A percentile compares a stretch with the other conserved stretches of the same genome.
These are phyloP conservation scores for Carapus acus DNA, from an alignment of 2,797 vertebrate genomes.

Conservation along the genomic window DNA sequence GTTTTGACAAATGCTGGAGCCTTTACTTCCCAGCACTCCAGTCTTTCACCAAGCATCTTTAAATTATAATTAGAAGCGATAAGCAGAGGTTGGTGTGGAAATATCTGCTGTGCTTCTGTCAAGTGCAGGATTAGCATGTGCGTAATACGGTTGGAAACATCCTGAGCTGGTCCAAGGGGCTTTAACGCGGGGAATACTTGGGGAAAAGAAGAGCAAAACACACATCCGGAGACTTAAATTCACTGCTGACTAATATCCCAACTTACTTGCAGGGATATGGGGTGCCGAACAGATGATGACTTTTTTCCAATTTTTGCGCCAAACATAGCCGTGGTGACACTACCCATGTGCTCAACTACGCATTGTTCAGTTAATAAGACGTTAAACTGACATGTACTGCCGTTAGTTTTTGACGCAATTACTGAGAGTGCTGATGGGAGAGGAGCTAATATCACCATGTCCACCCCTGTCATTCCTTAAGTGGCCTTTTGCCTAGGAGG, in stretches of 20 bases:
- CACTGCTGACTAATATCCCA: background rate
- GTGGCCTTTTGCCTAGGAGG: slow-evolving; percentile 60
- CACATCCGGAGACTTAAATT: background rate
- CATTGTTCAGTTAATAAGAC: too few species aligned
- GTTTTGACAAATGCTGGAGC: slow-evolving; percentile 4
- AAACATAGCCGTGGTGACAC: slow-evolving; percentile 44
- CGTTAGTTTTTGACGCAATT: background rate
- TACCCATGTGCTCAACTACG: too few species aligned
- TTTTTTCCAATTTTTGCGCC: background rate
- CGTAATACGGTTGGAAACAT: background rate
- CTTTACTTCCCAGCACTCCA: slow-evolving; percentile 10
- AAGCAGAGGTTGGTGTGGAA: slow-evolving; percentile 8
- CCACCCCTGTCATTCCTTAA: slow-evolving; percentile 62
- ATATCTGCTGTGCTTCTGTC: slow-evolving; percentile 3
- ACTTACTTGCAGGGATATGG: background rate
- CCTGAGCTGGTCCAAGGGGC: background rate
- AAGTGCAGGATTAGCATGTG: background rate
- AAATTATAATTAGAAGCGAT: slow-evolving; percentile 22
- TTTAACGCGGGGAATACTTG: background rate
- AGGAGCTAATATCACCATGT: slow-evolving; percentile 53
- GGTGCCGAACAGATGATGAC: background rate
- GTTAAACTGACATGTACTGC: slow-evolving; percentile 47
- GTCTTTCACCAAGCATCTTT: slow-evolving; percentile 9
- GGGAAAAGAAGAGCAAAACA: background rate
- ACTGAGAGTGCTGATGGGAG: slow-evolving; percentile 26